Evolutionary conservation across 2,113 vertebrate genomes (phyloP), one percentile per base, ranked within the genome.

Genomic region (Falcunculus frontatus): DNA sequence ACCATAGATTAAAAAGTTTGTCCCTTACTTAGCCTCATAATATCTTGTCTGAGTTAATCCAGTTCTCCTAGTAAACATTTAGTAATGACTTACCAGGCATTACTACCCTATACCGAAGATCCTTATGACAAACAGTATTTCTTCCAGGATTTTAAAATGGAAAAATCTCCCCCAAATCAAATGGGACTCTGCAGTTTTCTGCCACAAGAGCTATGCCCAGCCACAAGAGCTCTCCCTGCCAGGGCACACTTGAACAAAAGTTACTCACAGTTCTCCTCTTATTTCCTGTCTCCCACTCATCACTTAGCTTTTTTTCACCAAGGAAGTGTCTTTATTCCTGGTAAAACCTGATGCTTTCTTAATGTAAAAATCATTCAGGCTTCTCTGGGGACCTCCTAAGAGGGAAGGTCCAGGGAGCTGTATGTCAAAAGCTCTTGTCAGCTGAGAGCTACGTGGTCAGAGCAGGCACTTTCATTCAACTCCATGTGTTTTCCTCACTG

Each of bases 401-500:
- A 84, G 23, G 25, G 21, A 39, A 35, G 5, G 15, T 57, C n/a
- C 57, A 52, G 3, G 14, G 27, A 65, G 17, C 22, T 22, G 1
- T 9, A 26, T 9, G 10, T 16, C 42, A 78, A 72, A 88, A 80
- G 13, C 7, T 80, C 41, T 44, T n/a, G 39, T 41, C 39, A 53
- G 8, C 21, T 83, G 41, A 53, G 32, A 88, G 26, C 12, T 22
- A 26, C 3, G 2, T 3, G 11, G 22, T 39, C 68, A 91, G 29
- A 3, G 3, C 10, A 55, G 30, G 32, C 41, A 44, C 7, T 22
- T 75, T 14, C 7, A 75, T 56, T 80, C 15, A 64, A 7, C 33
- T 56, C 19, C 21, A n/a, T 0, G 0, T 8, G 17, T 60, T 73
- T 42, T 78, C 69, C 44, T 72, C n/a, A 27, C 19, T 86, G 29